Base-by-base conservation (phyloP, 2,113 vertebrate genomes). In the Cygnus atratus region DNA sequence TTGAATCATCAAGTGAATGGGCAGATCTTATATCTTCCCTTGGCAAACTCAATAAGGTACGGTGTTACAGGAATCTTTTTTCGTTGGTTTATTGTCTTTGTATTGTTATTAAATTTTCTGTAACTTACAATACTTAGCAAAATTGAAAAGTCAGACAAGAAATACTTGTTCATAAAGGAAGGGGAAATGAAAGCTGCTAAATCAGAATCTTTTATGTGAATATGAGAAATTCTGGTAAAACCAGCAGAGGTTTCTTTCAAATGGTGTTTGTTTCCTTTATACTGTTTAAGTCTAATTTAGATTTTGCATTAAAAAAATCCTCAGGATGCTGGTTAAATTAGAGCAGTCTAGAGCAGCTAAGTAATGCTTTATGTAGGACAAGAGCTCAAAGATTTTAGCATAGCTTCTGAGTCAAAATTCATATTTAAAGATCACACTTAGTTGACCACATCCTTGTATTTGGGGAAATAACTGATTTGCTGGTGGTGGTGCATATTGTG, bases 1-100 rank as follows among this genome's bases (percentile, higher is more conserved):
- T 99, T 81, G 99, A 99, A 87, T 99, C 99, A 11, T 99, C 99
- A 2, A 99, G 98, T 21, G 99, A 99, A 95, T 99, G 99, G 99
- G 99, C 99, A 0, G 99, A 99, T 95, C 99, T 99, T 48, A 99
- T 99, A 91, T 99, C 99, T 37, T 99, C 99, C 13, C 98, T 99
- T 87, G 99, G 99, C 73, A 99, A 99, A 90, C 99, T 99, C 94
- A 99, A 99, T 88, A 99, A 99, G 99, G 99, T 99, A 98, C 21
- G 33, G 28, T 75, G 20, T 8, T 58, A 79, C 19, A 20, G 44
- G 29, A 48, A 4, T 46, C 6, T 54, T 33, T 41, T 59, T 58
- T 48, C 2, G 29, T 84, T 67, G 41, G 4, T 55, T 65, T 33
- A 18, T 73, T 52, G 18, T 46, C 6, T 70, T 83, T 81, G 24